Conservation (phyloP, 2,888 invertebrate genomes). For the Dolichopus griseipennis region DNA sequence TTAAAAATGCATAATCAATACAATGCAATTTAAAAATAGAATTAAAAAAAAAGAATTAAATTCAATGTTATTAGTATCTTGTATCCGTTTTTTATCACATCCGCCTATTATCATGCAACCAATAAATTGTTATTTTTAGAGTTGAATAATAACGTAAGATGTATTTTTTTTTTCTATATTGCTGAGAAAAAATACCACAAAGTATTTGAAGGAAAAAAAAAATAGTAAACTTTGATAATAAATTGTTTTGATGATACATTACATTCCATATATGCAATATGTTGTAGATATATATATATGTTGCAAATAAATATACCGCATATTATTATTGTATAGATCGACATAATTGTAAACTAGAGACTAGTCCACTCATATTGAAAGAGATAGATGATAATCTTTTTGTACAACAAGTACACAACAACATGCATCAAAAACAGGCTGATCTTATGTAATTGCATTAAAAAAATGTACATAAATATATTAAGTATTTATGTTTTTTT, state of each 20-base stretch:
- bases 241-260: constrained; percentile 1
- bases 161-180: not conserved
- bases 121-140: not conserved
- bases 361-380: not conserved
- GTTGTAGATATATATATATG: no score
- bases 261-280: not conserved
- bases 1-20: not conserved
- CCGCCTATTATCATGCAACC: constrained; percentile 6
- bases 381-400: not conserved
- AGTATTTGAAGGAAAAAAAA: not conserved
- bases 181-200: not conserved
- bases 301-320: no score
- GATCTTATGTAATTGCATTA: not conserved
- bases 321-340: no score
- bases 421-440: constrained; percentile 3
- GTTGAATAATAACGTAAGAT: not conserved
- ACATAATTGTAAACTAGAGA: constrained; percentile 1
- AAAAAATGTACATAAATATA: not conserved
- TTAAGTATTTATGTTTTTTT: no score
- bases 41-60: not conserved
- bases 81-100: constrained; percentile 6
- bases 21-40: not conserved
- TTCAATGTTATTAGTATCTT: not conserved
- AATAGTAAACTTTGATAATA: not conserved
- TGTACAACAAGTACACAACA: not conserved